Evolutionary conservation across 2,797 vertebrate genomes (phyloP).

Genomic region (Glyptemys insculpta): DNA sequence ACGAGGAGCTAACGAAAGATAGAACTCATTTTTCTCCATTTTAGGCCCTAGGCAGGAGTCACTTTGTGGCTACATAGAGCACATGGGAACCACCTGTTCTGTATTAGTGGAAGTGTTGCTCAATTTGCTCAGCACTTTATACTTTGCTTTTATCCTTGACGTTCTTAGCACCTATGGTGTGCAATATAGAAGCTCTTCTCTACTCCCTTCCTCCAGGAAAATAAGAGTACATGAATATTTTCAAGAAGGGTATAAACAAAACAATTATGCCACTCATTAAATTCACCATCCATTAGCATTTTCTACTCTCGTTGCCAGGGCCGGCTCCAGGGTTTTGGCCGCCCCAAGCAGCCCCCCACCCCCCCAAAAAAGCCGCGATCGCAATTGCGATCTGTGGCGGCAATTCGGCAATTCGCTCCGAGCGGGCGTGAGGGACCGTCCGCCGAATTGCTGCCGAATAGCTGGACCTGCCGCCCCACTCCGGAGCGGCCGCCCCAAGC

Average conservation of each 20-base stretch:
- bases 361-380: no score
- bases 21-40: neutral
- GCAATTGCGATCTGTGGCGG: no score
- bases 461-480: no score
- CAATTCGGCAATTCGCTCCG: no score
- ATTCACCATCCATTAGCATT: accelerated
- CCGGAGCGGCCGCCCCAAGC: no score
- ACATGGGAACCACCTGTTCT: no score
- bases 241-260: neutral
- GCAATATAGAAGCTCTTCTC: neutral
- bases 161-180: neutral
- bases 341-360: no score
- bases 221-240: neutral
- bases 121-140: neutral
- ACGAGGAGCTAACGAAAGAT: neutral
- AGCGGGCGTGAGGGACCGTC: no score
- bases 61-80: neutral
- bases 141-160: neutral
- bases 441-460: no score
- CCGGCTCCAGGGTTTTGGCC: no score
- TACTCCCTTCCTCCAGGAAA: neutral
- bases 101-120: neutral
- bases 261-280: neutral
- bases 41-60: neutral
- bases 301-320: neutral